A percentile compares a stretch with the other conserved stretches of the same genome.
Evolutionary conservation across 2,113 vertebrate genomes (phyloP).

Genomic region (Ammospiza caudacuta): DNA sequence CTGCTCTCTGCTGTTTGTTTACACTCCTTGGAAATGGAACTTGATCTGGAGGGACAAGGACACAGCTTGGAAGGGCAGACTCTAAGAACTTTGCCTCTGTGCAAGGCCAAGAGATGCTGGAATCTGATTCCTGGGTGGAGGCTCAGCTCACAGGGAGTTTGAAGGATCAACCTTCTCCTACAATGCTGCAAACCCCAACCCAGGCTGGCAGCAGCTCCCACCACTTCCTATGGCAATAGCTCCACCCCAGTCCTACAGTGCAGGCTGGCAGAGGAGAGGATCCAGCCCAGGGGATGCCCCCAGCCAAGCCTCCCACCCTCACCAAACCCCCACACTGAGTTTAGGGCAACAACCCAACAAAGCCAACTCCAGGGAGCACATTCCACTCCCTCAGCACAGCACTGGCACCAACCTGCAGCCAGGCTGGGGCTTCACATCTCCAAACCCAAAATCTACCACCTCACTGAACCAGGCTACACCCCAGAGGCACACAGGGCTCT

Average conservation of each 20-base stretch:
- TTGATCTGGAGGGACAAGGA: not conserved
- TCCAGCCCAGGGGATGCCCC: not conserved
- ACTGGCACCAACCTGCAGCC: not conserved
- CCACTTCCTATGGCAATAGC: not conserved
- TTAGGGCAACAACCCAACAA: not conserved
- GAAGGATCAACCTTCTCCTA: not conserved
- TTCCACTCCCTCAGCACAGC: not conserved
- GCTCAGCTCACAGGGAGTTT: not conserved
- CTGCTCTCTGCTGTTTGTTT: not conserved
- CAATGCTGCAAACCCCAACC: not conserved
- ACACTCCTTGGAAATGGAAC: not conserved
- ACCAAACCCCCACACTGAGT: not conserved
- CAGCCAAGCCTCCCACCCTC: rapidly evolving
- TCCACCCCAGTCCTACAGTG: rapidly evolving
- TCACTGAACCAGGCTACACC: not conserved
- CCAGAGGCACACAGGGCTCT: not conserved
- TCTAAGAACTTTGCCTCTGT: not conserved
- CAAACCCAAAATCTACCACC: not conserved
- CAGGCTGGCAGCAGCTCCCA: not conserved
- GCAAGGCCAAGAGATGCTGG: not conserved
- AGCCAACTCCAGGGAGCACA: not conserved
- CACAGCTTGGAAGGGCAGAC: not conserved
- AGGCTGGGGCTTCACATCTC: not conserved
- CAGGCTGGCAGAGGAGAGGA: not conserved
- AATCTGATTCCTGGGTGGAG: not conserved